phyloP scores from a whole-genome alignment of 2,888 invertebrate genomes.

The Globia sparganii region DNA sequence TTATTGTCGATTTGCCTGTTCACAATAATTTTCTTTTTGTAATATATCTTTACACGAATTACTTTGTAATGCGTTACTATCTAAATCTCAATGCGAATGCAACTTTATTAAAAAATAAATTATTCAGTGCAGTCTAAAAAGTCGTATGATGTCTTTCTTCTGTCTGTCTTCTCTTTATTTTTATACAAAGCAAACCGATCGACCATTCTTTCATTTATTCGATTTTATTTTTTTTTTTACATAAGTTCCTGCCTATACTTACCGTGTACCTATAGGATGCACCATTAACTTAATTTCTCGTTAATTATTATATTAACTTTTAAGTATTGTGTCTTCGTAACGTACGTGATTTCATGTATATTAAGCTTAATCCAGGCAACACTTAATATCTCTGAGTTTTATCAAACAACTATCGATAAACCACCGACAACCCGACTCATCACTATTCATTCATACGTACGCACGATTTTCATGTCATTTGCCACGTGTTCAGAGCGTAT shows the following conservation, averaged over 20 bases:
- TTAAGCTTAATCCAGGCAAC: neutral
- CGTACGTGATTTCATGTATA: neutral
- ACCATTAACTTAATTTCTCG: neutral
- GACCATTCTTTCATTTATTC: neutral
- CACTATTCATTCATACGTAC: slow-evolving; percentile 78
- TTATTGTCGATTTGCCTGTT: neutral
- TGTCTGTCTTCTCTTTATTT: too few relatives aligned
- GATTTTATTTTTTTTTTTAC: neutral
- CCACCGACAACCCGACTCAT: slow-evolving; percentile 43
- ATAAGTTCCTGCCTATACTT: too few relatives aligned
- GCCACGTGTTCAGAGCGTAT: slow-evolving; percentile 87
- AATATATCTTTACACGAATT: neutral
- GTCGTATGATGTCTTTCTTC: too few relatives aligned
- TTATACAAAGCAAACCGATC: neutral
- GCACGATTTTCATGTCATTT: slow-evolving; percentile 88
- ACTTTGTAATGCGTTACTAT: neutral
- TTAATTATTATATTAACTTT: too few relatives aligned
- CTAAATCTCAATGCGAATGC: neutral
- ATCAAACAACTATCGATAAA: slow-evolving; percentile 62
- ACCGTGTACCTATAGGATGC: too few relatives aligned
- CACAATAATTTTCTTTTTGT: neutral
- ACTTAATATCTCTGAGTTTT: neutral
- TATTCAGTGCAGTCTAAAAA: neutral
- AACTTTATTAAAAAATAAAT: neutral
- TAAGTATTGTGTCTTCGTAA: neutral